Conservation (phyloP, 2,797 vertebrate genomes). For the Esox lucius region DNA sequence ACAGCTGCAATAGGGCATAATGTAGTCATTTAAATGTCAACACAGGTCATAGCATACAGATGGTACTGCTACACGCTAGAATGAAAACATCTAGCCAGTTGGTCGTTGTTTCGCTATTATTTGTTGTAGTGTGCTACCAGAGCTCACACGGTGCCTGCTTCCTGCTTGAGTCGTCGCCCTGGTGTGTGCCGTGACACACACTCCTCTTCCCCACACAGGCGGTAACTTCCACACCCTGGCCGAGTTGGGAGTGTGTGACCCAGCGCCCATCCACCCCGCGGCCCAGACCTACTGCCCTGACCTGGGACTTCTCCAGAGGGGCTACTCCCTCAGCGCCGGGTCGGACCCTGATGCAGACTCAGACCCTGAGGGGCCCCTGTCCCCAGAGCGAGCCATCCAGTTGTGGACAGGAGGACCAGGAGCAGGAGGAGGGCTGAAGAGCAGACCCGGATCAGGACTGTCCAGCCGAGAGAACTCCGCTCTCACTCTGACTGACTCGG, state of each 20-base stretch:
- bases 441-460: constrained; percentile 88
- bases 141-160: constrained; percentile 14
- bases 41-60: too few species aligned
- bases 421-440: constrained; percentile 83
- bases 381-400: constrained; percentile 89
- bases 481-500: constrained; percentile 93
- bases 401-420: constrained; percentile 83
- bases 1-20: too few species aligned
- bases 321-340: constrained; percentile 87
- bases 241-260: constrained; percentile 90
- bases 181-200: constrained; percentile 22
- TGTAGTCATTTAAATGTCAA: too few species aligned
- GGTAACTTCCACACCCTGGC: constrained; percentile 89
- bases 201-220: constrained; percentile 54
- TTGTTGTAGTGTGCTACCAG: background rate
- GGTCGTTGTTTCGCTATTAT: too few species aligned
- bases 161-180: background rate
- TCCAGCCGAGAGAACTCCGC: constrained; percentile 94
- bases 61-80: too few species aligned
- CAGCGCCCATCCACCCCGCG: constrained; percentile 77
- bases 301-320: constrained; percentile 88
- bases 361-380: constrained; percentile 88
- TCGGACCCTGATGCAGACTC: constrained; percentile 87
- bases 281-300: constrained; percentile 87
- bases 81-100: too few species aligned